Evolutionary conservation across 2,113 vertebrate species (phyloP), one percentile per base, ranked within the genome.

Genomic region (Butastur rufipennis): DNA sequence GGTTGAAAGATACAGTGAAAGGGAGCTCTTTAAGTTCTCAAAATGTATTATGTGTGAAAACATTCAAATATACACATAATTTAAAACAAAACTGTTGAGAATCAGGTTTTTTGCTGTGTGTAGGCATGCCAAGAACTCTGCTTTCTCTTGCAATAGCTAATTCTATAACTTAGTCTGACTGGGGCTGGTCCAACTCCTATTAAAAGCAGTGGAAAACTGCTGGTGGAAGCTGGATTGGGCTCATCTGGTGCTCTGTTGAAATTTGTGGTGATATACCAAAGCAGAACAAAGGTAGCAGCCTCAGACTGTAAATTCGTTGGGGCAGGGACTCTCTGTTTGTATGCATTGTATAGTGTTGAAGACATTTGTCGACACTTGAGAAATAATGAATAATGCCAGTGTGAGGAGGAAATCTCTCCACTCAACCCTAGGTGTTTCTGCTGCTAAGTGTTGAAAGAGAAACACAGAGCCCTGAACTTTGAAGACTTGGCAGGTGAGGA

Each of bases 401-500:
- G 94, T 94, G 93, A 97, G 93, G 67, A 95, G 96, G 95, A 97
- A 97, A 96, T 95, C 94, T 97, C 94, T 88, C 91, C 95, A 95
- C 97, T 97, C 97, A 96, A 94, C 91, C 75, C 85, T 96, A 96
- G 94, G 97, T 97, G 94, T 97, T 97, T 96, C 97, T 97, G 89
- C 94, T 91, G 86, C 48, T 89, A 92, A 91, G 95, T 96, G 97
- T 81, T 97, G 96, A 97, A 94, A 96, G 96, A 97, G 95, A 82
- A 96, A 97, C 92, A 93, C 94, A 91, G 88, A 92, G 92, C 56
- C 34, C 84, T 85, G 71, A 88, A 65, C 67, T 95, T 84, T 93
- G 93, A 92, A 95, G 94, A 74, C 87, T 94, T 95, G 96, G 92
- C 87, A 95, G 89, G 94, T 96, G 87, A 94, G 68, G 42, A 91